Base-by-base conservation (phyloP, 2,797 vertebrate genomes). In the Sebastes kiyomatsui region DNA sequence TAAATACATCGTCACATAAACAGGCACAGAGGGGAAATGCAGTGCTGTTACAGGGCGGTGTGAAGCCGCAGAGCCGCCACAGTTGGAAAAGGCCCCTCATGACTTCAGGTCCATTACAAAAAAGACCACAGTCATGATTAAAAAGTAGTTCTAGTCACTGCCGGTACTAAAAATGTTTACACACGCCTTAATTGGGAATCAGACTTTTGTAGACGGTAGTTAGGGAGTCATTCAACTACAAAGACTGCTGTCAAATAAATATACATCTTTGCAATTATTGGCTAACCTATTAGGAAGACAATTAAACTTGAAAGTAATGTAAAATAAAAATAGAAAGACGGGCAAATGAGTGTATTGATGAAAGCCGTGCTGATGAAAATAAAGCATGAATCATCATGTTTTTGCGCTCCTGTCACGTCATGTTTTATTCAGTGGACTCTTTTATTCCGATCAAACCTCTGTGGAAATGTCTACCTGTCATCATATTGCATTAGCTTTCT, bases 121-220 rank as follows among this genome's bases (percentile, higher is more conserved):
- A 84, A 83, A 77, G 61, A 92, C 88, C 93, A 75, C 93, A 93
- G 67, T 86, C 83, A 71, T 92, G 89, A 95, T 95, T 93, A 87
- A 85, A 90, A 85, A 79, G 68, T 71, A 11, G 73, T 67, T 80
- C 77, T 58, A 84, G 85, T 91, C 82, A 76, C 75, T 75, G 73
- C 85, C 62, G 52, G 33, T 28, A 66, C 71, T 82, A 28, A 85
- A 88, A 81, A 71, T 90, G 83, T 94, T 94, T 93, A 94, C 77
- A 89, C 75, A 64, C n/a, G 59, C 72, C 79, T 33, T 88, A 81
- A 84, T 84, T 76, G 71, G 75, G 79, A 91, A 87, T 88, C 82
- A 85, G 35, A n/a, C 80, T 83, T 87, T 86, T 85, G 80, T 75
- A 77, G 77, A 49, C 65, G 13, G 62, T 35, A 79, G 78, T 90